Percentiles rank a stretch among this genome's conserved stretches.
These are phyloP conservation scores for Drosophila pandora DNA, from an alignment of 1,140 invertebrate genomes.

Conservation along the genomic window DNA sequence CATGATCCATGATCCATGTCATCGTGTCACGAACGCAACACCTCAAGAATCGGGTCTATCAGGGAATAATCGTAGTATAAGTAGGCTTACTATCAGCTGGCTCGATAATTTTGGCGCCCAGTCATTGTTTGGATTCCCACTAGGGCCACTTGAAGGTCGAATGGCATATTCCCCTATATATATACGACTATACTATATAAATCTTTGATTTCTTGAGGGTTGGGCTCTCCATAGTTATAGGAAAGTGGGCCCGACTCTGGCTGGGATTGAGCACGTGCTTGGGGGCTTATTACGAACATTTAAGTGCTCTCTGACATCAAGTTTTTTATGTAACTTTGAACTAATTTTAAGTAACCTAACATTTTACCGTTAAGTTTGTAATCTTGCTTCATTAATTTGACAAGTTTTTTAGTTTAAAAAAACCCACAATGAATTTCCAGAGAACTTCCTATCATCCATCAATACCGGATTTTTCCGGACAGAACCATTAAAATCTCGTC, in stretches of 20 bases:
- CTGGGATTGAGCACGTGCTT: background rate
- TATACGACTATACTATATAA: background rate
- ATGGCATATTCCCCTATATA: background rate
- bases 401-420: background rate
- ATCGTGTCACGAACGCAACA: constrained; percentile 17
- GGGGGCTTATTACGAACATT: background rate
- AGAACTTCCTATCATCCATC: background rate
- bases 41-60: background rate
- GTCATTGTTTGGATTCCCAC: constrained; percentile 22
- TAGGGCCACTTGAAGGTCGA: constrained; percentile 17
- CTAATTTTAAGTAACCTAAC: too few relatives aligned
- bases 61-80: constrained; percentile 1
- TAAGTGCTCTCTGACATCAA: background rate
- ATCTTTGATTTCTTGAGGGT: background rate
- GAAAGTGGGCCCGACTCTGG: constrained; percentile 6
- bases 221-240: background rate
- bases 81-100: constrained; percentile 7
- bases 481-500: background rate
- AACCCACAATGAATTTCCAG: background rate
- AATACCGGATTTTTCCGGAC: constrained; percentile 15
- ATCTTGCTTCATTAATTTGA: background rate
- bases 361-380: too few relatives aligned
- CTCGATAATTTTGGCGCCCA: constrained; percentile 28
- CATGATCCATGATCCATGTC: constrained; percentile 2
- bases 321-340: background rate